These are phyloP conservation scores for Cariama cristata DNA, from an alignment of 2,113 vertebrate genomes.

Conservation along the genomic window DNA sequence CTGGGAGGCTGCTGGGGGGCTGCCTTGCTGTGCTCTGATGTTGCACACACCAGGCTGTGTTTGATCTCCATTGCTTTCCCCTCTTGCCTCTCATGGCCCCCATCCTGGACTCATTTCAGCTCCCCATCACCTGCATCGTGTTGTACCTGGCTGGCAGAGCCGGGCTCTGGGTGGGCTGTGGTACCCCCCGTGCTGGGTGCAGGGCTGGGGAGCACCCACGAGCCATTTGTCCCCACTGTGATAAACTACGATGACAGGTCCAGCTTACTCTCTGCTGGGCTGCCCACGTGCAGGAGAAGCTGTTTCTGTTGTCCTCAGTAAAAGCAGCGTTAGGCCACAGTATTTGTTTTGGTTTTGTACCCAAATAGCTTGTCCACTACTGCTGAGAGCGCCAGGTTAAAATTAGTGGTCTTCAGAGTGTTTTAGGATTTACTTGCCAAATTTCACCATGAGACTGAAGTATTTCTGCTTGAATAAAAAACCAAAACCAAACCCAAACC, in stretches of 20 bases:
- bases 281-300: not conserved
- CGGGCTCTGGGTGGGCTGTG: not conserved
- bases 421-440: not conserved
- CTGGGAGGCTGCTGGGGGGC: not conserved
- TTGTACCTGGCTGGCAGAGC: not conserved
- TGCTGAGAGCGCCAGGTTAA: not conserved
- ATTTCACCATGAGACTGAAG: not conserved
- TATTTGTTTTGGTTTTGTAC: not conserved
- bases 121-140: not conserved
- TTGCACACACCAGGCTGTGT: not conserved
- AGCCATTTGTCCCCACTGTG: not conserved
- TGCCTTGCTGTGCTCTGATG: not conserved
- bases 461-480: not conserved
- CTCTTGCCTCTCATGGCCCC: not conserved
- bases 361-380: rapidly evolving
- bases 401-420: not conserved
- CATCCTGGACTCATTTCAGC: not conserved
- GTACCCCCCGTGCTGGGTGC: not conserved
- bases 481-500: not conserved
- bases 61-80: not conserved
- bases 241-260: rapidly evolving
- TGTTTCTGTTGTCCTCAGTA: not conserved
- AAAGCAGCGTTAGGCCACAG: not conserved
- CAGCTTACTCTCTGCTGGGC: not conserved
- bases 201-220: not conserved